A percentile compares a stretch with the other conserved stretches of the same genome.
Conservation (phyloP, 2,113 vertebrate species). For the Melanerpes formicivorus region DNA sequence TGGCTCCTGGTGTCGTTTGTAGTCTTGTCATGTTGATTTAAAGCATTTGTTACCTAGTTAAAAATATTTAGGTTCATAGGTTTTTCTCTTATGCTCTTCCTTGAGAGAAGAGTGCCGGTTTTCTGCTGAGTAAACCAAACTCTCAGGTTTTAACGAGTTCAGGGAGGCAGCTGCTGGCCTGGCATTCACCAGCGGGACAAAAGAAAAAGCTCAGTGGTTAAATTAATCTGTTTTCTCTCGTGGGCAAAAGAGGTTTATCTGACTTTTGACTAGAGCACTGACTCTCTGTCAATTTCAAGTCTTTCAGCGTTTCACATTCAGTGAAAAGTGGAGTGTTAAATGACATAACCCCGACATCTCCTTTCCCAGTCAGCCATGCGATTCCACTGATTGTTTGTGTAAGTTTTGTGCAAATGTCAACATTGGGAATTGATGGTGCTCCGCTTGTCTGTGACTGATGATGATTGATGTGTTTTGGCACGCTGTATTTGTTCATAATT, state of each 20-base stretch:
- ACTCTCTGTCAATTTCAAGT: background rate
- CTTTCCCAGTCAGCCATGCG: background rate
- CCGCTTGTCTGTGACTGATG: background rate
- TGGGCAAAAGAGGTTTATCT: background rate
- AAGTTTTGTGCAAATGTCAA: slow-evolving; percentile 44
- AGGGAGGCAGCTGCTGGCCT: background rate
- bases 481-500: slow-evolving; percentile 48
- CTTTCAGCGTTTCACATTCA: background rate
- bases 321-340: background rate
- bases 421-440: background rate
- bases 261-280: background rate
- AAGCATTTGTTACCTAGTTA: background rate
- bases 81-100: background rate
- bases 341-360: background rate
- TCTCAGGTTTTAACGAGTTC: background rate
- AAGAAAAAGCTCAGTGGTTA: background rate
- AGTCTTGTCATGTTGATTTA: background rate
- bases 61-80: background rate
- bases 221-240: background rate
- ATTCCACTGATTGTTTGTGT: background rate
- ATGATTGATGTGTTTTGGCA: slow-evolving; percentile 62
- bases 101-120: background rate
- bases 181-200: background rate
- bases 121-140: background rate
- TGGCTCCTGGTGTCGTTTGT: background rate